Percentiles rank a stretch among this genome's conserved stretches.
These are phyloP conservation scores for Acrobasis suavella DNA, from an alignment of 2,888 invertebrate species.

Conservation along the genomic window DNA sequence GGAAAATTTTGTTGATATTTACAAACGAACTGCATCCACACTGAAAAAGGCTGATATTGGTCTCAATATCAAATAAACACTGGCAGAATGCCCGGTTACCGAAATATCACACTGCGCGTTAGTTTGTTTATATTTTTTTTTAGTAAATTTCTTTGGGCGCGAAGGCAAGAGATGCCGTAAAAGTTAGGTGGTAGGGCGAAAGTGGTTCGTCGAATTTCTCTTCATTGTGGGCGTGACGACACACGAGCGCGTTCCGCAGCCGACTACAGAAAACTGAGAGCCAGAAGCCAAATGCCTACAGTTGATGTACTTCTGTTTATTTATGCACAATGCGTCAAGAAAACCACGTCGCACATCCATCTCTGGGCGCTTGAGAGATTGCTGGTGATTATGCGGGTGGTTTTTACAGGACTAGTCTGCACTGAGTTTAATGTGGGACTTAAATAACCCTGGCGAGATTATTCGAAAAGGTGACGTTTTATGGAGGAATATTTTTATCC, in stretches of 20 bases:
- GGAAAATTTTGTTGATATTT: slow-evolving; percentile 15
- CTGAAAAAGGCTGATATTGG: slow-evolving; percentile 3
- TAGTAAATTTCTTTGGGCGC: not conserved
- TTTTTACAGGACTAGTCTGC: slow-evolving; percentile 23
- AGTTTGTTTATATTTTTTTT: slow-evolving; percentile 26
- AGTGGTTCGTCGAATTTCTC: slow-evolving; percentile 30
- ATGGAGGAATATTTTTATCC: not conserved
- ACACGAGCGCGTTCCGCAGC: slow-evolving; percentile 33
- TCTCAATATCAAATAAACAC: slow-evolving; percentile 24
- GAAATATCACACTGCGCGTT: slow-evolving; percentile 60
- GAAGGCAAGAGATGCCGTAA: slow-evolving; percentile 19
- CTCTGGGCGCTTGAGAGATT: slow-evolving; percentile 40
- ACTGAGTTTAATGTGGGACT: slow-evolving; percentile 10
- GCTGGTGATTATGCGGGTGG: slow-evolving; percentile 29
- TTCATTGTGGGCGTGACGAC: slow-evolving; percentile 25
- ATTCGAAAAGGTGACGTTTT: not conserved
- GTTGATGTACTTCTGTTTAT: slow-evolving; percentile 30
- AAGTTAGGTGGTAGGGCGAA: slow-evolving; percentile 23
- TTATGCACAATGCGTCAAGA: slow-evolving; percentile 39
- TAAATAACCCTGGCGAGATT: not conserved
- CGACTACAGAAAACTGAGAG: slow-evolving; percentile 43
- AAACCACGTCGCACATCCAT: slow-evolving; percentile 41
- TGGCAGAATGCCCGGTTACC: slow-evolving; percentile 70
- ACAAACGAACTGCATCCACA: slow-evolving; percentile 19
- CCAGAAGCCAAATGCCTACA: slow-evolving; percentile 29